Base-by-base conservation (phyloP, 2,797 vertebrate species). In the Dromococcyx pavoninus region DNA sequence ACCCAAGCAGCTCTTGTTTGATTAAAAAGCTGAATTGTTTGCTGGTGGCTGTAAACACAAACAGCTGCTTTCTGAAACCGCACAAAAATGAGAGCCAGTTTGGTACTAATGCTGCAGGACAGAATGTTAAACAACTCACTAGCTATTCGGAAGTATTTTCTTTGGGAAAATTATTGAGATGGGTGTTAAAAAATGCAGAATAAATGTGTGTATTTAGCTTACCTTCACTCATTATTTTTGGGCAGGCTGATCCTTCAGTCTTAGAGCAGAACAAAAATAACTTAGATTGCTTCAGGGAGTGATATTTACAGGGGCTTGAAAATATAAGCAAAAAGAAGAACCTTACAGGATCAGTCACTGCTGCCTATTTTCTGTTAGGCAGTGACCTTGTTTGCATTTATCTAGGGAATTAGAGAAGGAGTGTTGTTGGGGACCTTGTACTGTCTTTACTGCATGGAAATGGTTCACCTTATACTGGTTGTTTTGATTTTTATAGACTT, bases 21-120 rank as follows among this genome's bases (percentile, higher is more conserved):
- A 96, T 97, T 95, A 95, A 95, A 94, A 94, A 94, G 94, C 73
- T 64, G 89, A 94, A 84, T 93, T 86, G 70, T 89, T 96, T 92
- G 88, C 81, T 94, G 79, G 74, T 91, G 61, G 82, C 69, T 73
- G 89, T 95, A 94, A 97, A 97, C 74, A 93, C 82, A 95, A 95
- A 94, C 95, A 96, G 96, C 97, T 96, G 97, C 86, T 86, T 91
- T 88, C 75, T 50, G 83, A 75, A 96, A 79, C 82, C 94, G 62
- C 39, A 33, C 13, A 44, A 77, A 88, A 89, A 94, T 73, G 72
- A 93, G 88, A 77, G 75, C 93, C 94, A 85, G 88, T 78, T 75
- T 91, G 32, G 69, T 77, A 54, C 54, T 73, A 72, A 32, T 37
- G 54, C 78, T 89, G 25, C 44, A 46, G 43, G 71, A 88, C 5